Conservation (phyloP, 2,888 invertebrate species). For the Erynnis tages region DNA sequence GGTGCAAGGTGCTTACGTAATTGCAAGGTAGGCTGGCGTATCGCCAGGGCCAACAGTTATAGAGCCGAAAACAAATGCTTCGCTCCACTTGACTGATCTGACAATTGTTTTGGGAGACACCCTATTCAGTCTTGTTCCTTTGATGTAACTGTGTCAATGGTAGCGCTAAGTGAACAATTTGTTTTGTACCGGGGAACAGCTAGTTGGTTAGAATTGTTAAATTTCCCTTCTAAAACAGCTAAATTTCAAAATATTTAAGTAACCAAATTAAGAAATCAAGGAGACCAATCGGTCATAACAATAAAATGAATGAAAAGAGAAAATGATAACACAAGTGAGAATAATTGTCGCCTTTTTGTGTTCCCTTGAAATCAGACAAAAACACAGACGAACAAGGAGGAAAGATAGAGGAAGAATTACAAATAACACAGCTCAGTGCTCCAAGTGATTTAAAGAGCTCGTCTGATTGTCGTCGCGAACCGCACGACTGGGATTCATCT, state of each 20-base stretch:
- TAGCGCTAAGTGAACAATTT: slow-evolving; percentile 5
- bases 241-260: background rate
- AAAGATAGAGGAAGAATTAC: slow-evolving; percentile 27
- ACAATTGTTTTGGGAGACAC: slow-evolving; percentile 41
- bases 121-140: slow-evolving; percentile 31
- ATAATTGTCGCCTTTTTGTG: slow-evolving; percentile 10
- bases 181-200: background rate
- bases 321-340: slow-evolving; percentile 10
- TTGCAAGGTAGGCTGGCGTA: slow-evolving; percentile 46
- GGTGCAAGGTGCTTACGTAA: slow-evolving; percentile 40
- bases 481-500: slow-evolving; percentile 27
- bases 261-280: background rate
- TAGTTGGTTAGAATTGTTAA: background rate
- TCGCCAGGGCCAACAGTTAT: slow-evolving; percentile 46
- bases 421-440: slow-evolving; percentile 27
- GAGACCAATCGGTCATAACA: background rate
- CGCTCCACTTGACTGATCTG: slow-evolving; percentile 41
- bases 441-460: slow-evolving; percentile 27
- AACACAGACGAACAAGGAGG: slow-evolving; percentile 16
- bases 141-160: slow-evolving; percentile 26
- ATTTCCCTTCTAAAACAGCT: too few species aligned
- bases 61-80: slow-evolving; percentile 42
- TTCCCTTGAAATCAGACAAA: slow-evolving; percentile 18
- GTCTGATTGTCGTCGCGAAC: slow-evolving; percentile 25
- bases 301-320: background rate